phyloP scores from a whole-genome alignment of 2,797 vertebrate species.

The Myiotriccus ornatus region DNA sequence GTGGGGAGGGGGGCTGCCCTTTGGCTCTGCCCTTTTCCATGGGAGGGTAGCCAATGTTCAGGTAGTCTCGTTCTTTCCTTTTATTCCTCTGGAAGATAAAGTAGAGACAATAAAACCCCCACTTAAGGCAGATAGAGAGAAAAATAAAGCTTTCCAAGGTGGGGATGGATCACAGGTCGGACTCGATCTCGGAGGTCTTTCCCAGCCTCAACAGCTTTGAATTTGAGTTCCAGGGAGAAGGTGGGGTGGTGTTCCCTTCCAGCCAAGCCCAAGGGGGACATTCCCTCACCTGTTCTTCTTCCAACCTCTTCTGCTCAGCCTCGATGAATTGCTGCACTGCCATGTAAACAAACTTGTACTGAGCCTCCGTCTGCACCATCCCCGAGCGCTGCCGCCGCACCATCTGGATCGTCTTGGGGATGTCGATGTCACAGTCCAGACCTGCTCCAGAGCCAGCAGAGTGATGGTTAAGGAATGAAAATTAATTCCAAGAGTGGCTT shows the following conservation, averaged over 20 bases:
- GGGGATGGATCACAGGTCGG: neutral
- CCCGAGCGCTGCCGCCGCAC: conserved; percentile 86
- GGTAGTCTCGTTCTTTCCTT: conserved; percentile 83
- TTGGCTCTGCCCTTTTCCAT: conserved; percentile 80
- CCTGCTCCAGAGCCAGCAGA: neutral
- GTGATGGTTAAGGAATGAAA: too few relatives aligned
- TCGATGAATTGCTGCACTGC: conserved; percentile 86
- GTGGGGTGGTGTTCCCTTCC: neutral
- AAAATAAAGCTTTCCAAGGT: neutral
- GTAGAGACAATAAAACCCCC: neutral
- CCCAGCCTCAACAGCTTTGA: too few relatives aligned
- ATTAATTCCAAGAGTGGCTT: too few relatives aligned
- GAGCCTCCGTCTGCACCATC: conserved; percentile 90
- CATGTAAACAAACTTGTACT: conserved; percentile 90
- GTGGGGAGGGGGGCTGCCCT: conserved; percentile 72
- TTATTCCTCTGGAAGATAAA: conserved; percentile 74
- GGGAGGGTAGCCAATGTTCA: conserved; percentile 83
- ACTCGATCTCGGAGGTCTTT: neutral
- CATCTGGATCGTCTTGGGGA: conserved; percentile 88
- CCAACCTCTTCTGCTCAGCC: conserved; percentile 83
- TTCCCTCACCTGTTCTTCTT: conserved; percentile 80
- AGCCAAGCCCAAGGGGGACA: rapidly evolving
- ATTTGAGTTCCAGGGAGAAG: neutral
- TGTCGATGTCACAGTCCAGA: conserved; percentile 86
- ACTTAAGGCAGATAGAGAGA: neutral